Evolutionary conservation across 2,888 invertebrate genomes (phyloP).

Genomic region (Proisotoma minuta): DNA sequence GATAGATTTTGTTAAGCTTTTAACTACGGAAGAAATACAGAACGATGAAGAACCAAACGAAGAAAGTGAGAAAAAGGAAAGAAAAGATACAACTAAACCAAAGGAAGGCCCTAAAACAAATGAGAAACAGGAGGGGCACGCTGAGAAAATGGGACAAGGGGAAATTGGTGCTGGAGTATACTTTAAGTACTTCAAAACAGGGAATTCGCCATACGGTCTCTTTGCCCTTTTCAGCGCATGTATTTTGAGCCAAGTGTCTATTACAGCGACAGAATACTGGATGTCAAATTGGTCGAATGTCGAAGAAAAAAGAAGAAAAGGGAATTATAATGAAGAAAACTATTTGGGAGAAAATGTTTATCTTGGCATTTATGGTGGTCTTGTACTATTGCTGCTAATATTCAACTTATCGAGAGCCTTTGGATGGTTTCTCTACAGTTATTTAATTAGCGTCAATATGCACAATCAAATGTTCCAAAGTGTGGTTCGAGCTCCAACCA

Average conservation of each 20-base stretch:
- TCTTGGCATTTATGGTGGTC: not conserved
- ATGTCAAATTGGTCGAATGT: slow-evolving; percentile 61
- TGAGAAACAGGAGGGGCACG: not conserved
- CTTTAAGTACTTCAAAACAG: slow-evolving; percentile 39
- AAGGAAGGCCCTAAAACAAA: no score
- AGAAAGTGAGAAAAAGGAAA: no score
- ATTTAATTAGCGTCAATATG: slow-evolving; percentile 51
- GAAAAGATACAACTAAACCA: no score
- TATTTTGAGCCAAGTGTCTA: slow-evolving; percentile 59
- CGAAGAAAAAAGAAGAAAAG: not conserved
- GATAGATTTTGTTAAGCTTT: slow-evolving; percentile 35
- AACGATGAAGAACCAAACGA: no score
- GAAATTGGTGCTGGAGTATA: slow-evolving; percentile 52
- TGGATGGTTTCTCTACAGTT: slow-evolving; percentile 25
- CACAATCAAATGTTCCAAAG: slow-evolving; percentile 55
- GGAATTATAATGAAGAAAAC: not conserved
- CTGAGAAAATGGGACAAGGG: slow-evolving; percentile 34
- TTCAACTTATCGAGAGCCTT: slow-evolving; percentile 9
- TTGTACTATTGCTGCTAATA: not conserved
- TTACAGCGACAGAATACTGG: slow-evolving; percentile 68
- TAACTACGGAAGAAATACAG: slow-evolving; percentile 28
- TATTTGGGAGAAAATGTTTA: not conserved
- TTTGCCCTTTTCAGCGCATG: slow-evolving; percentile 58
- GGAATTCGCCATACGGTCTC: slow-evolving; percentile 16
- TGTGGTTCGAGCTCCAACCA: slow-evolving; percentile 52